phyloP scores from a whole-genome alignment of 2,888 invertebrate species.

The Sialis fuliginosa region DNA sequence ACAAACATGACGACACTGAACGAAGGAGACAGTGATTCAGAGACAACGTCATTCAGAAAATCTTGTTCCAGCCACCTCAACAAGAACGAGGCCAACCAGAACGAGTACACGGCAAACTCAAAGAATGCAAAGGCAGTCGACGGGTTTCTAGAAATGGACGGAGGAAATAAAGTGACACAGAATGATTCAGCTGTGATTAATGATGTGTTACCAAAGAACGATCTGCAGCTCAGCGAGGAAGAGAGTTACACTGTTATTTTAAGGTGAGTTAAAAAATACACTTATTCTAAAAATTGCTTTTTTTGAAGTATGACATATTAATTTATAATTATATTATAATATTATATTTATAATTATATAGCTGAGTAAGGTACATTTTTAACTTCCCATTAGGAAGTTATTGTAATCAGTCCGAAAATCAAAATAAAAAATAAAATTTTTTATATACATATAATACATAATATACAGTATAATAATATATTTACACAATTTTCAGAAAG shows the following conservation, averaged over 20 bases:
- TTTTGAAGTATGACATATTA: not conserved
- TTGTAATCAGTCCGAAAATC: no score
- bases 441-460: no score
- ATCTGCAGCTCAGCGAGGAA: slow-evolving; percentile 31
- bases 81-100: slow-evolving; percentile 3
- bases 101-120: not conserved
- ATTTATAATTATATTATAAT: not conserved
- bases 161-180: not conserved
- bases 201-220: slow-evolving; percentile 5
- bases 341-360: not conserved
- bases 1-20: slow-evolving; percentile 19
- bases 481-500: no score
- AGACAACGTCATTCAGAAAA: not conserved
- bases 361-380: no score
- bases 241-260: slow-evolving; percentile 66
- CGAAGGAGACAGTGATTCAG: slow-evolving; percentile 12
- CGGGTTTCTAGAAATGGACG: not conserved
- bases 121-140: not conserved
- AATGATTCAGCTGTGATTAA: not conserved
- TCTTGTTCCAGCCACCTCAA: not conserved
- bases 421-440: no score
- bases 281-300: not conserved
- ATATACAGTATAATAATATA: no score
- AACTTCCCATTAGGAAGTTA: no score
- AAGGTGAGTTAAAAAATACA: slow-evolving; percentile 24